Evolutionary conservation across 2,888 invertebrate genomes (phyloP).

Genomic region (Micoletzkya japonica): DNA sequence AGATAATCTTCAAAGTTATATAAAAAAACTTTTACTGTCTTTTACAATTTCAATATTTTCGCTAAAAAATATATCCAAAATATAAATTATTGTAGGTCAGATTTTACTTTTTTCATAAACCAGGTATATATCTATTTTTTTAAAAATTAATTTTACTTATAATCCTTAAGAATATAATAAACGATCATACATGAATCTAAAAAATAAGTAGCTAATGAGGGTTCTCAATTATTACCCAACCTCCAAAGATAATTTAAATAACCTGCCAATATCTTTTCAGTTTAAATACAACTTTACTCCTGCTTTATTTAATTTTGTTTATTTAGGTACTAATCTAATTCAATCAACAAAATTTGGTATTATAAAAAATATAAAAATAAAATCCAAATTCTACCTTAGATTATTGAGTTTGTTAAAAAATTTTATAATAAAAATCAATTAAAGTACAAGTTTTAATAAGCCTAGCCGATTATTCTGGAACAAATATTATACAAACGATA

Average conservation of each 20-base stretch:
- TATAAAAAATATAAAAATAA: constrained; percentile 34
- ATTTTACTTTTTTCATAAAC: constrained; percentile 46
- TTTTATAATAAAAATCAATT: constrained; percentile 46
- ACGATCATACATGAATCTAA: constrained; percentile 52
- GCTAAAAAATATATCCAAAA: constrained; percentile 41
- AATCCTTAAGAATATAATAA: constrained; percentile 55
- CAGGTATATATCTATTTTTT: constrained; percentile 54
- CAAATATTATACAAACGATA: constrained; percentile 52
- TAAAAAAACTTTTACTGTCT: constrained; percentile 52
- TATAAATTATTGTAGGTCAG: constrained; percentile 49
- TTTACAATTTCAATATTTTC: constrained; percentile 47
- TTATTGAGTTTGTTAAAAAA: constrained; percentile 30
- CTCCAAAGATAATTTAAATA: constrained; percentile 55
- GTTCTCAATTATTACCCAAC: constrained; percentile 52
- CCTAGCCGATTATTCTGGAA: constrained; percentile 58
- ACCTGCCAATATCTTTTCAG: constrained; percentile 56
- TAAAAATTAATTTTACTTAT: constrained; percentile 47
- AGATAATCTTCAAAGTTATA: constrained; percentile 52
- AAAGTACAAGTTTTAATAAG: constrained; percentile 53
- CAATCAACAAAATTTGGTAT: constrained; percentile 47
- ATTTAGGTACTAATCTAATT: constrained; percentile 54
- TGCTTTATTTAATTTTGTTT: constrained; percentile 52
- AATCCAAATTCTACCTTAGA: constrained; percentile 44
- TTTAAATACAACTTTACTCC: constrained; percentile 56
- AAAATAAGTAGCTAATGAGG: constrained; percentile 52